Base-by-base conservation (phyloP, 2,797 vertebrate species). In the Darevskia nairensis region DNA sequence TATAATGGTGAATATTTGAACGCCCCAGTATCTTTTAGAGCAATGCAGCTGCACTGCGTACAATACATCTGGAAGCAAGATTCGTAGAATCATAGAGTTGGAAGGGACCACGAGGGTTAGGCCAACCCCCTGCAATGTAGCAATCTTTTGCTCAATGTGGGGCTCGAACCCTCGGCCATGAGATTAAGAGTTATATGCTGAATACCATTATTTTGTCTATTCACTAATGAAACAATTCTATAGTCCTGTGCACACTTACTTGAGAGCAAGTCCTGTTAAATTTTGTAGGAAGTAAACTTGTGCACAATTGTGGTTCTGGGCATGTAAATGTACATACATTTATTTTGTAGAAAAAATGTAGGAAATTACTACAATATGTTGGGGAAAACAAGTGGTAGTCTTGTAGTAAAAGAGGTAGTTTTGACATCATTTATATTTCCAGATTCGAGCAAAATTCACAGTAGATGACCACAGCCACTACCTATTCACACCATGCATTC, bases 401-500 rank as follows among this genome's bases (percentile, higher is more conserved):
- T 89, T 6, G 1, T 1, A 86, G 92, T 86, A 76, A 90, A 82
- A 3, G 23, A 25, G 1, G 27, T 71, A 69, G 2, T 72, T 55
- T 10, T 44, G 3, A 2, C 19, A 11, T 85, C 21, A 87, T 4
- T 92, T 89, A n/a, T 1, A 1, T 88, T 95, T 95, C 84, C 93
- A 99, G 99, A 97, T 99, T 83, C 98, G 98, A 95, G 95, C 96
- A 6, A 99, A 97, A 94, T 99, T 99, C 93, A 98, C 97, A 1
- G 97, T 99, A 89, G 99, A 99, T 94, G 98, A 99, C 94, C 96
- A 98, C 93, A 99, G 98, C 93, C 99, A 99, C 95, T 99, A 99
- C 92, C 96, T 99, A 50, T 99, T 99, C 92, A 99, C 98, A 46
- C 99, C 99, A 2, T 98, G 98, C 77, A 96, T 99, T 94, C 98